These are phyloP conservation scores for Sternotherus odoratus DNA, from an alignment of 2,797 vertebrate genomes.

Conservation along the genomic window DNA sequence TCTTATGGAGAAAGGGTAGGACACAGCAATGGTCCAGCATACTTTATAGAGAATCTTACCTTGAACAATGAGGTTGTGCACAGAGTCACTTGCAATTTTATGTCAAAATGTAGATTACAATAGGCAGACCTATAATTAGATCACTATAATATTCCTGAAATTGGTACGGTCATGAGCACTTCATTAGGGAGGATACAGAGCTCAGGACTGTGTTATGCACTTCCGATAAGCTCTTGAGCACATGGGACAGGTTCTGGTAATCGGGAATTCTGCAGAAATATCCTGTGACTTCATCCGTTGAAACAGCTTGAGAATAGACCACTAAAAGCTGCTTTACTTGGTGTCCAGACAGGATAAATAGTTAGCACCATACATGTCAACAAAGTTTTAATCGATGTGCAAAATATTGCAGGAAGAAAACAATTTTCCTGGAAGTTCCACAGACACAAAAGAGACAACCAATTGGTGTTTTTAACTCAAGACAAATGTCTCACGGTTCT, in stretches of 20 bases:
- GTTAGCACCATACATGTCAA: neutral
- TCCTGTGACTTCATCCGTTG: neutral
- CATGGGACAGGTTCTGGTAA: neutral
- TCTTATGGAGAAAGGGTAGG: neutral
- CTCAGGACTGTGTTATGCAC: fast-evolving
- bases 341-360: neutral
- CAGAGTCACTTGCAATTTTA: neutral
- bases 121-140: neutral
- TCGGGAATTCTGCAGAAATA: neutral
- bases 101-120: neutral
- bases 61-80: neutral
- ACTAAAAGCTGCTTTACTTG: neutral
- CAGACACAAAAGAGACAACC: neutral
- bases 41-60: neutral
- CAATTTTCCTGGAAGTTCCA: neutral
- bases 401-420: neutral
- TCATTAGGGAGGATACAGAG: neutral
- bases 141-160: neutral
- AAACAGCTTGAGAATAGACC: neutral
- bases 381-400: neutral
- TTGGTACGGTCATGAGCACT: fast-evolving
- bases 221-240: neutral
- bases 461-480: neutral
- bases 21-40: neutral
- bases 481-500: neutral